Percentiles rank a stretch among this genome's conserved stretches.
Evolutionary conservation across 2,113 vertebrate species (phyloP).

Genomic region (Anarhynchus alexandrinus): DNA sequence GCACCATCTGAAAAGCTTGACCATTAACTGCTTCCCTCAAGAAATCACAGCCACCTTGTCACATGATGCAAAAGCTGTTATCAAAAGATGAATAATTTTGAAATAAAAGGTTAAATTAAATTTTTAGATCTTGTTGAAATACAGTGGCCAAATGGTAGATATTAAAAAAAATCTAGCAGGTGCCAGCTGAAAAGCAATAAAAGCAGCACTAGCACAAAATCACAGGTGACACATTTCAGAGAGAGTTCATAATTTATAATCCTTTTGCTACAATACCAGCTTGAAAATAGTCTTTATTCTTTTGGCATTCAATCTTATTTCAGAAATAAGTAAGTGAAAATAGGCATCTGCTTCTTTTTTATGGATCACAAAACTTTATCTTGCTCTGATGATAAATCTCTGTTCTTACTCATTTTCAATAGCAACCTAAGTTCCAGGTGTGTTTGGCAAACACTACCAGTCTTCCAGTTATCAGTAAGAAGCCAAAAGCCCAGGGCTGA

Average conservation of each 20-base stretch:
- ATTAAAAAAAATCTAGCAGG: not conserved
- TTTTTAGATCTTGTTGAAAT: not conserved
- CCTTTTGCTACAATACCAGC: not conserved
- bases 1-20: not conserved
- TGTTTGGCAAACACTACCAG: not conserved
- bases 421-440: not conserved
- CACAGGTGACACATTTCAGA: not conserved
- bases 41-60: not conserved
- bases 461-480: not conserved
- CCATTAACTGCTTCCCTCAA: not conserved
- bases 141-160: not conserved
- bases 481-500: not conserved
- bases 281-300: not conserved
- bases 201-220: not conserved
- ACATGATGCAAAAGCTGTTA: not conserved
- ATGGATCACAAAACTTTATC: not conserved
- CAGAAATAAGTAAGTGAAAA: not conserved
- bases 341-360: not conserved
- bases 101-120: not conserved
- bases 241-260: not conserved
- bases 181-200: not conserved
- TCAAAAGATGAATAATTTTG: not conserved
- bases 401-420: not conserved
- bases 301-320: not conserved
- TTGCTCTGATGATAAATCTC: not conserved